Evolutionary conservation across 2,113 vertebrate species (phyloP), one percentile per base, ranked within the genome.

Genomic region (Syngnathus scovelli): DNA sequence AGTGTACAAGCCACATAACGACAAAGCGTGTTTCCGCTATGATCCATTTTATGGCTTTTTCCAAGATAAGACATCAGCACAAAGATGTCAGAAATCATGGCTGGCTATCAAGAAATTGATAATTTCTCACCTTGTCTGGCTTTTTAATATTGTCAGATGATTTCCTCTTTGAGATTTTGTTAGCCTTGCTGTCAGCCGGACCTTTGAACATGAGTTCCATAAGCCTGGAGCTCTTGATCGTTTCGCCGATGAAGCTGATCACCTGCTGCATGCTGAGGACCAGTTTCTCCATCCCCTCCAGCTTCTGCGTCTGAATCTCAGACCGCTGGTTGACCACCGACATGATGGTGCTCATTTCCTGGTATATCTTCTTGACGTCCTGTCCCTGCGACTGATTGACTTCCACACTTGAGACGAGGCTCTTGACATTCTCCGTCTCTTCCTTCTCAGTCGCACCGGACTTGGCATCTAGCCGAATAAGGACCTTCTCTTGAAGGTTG

Each of bases 211-310:
- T 83, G 75, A 91, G 85, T 69, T 92, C 90, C 74, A 86, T 91
- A 43, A 94, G 81, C 69, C 81, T 74, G 39, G 92, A 92, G 16
- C 84, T 89, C 85, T 94, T 95, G 71, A 95, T 89, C 1, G 86
- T 93, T 76, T 94, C 92, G 63, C 89, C 85, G 6, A 96, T 88
- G 84, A 92, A 94, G 83, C 90, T 80, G 82, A 95, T 86, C 56
- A 93, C 89, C 78, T 94, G 91, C 80, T 96, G 93, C 74, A 95
- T 90, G 74, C 91, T 90, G 51, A 90, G 88, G 71, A 96, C 90
- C 72, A 92, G 85, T 66, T 90, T 91, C 67, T 96, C 94, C 85
- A 96, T 90, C 62, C 92, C 93, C 48, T 96, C 92, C 51, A 96
- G 79, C 76, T 92, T 95, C 80, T 90, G 89, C 67, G 92, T 89